These are phyloP conservation scores for Tiliqua scincoides DNA, from an alignment of 2,113 vertebrate species.

Conservation along the genomic window DNA sequence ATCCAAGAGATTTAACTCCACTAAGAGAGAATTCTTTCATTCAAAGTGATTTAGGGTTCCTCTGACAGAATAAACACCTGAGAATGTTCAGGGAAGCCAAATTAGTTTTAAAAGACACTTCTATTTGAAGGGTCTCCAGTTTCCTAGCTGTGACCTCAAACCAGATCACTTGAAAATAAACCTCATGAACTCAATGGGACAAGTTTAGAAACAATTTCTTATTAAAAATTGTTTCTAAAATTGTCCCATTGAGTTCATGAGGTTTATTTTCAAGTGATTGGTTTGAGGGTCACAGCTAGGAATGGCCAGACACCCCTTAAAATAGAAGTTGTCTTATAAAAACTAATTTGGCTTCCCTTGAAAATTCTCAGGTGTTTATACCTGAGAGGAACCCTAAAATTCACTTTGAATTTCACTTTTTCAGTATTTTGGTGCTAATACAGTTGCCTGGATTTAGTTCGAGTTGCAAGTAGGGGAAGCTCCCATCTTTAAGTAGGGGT, in stretches of 20 bases:
- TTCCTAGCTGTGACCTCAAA: too few species aligned
- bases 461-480: not conserved
- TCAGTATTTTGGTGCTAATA: too few species aligned
- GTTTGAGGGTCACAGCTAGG: not conserved
- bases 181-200: too few species aligned
- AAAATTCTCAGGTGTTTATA: too few species aligned
- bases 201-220: not conserved
- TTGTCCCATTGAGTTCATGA: not conserved
- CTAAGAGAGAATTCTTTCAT: conserved; percentile 35
- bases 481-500: not conserved
- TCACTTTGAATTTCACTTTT: too few species aligned
- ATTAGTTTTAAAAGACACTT: not conserved
- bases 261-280: not conserved
- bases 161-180: too few species aligned
- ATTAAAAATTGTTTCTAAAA: not conserved
- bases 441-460: not conserved
- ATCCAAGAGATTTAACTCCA: conserved; percentile 45
- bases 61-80: too few species aligned
- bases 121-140: too few species aligned
- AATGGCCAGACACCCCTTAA: not conserved
- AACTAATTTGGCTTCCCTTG: too few species aligned
- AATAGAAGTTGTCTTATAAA: too few species aligned
- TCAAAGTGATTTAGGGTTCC: conserved; percentile 42
- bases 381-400: too few species aligned
- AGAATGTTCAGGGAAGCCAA: too few species aligned